Percentiles rank a stretch among this genome's conserved stretches.
Evolutionary conservation across 2,797 vertebrate species (phyloP).

Genomic region (Leptatherina wallacei): DNA sequence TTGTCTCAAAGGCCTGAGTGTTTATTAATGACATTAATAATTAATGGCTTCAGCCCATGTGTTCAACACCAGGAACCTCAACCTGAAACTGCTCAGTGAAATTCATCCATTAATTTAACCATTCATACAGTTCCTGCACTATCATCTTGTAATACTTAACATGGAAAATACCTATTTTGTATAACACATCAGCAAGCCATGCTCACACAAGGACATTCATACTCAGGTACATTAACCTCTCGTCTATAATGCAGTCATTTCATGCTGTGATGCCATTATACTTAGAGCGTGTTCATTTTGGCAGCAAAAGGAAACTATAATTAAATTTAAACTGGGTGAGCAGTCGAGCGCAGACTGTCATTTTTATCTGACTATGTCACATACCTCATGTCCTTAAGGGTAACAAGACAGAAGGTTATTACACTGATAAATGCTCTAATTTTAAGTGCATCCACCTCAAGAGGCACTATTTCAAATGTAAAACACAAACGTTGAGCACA

Average conservation of each 20-base stretch:
- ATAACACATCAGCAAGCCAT: slow-evolving; percentile 22
- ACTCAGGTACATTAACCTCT: slow-evolving; percentile 28
- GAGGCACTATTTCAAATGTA: slow-evolving; percentile 19
- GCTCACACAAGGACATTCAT: slow-evolving; percentile 5
- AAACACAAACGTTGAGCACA: neutral
- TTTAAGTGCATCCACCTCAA: slow-evolving; percentile 13
- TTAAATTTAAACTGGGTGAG: slow-evolving; percentile 48
- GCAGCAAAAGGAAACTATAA: slow-evolving; percentile 46
- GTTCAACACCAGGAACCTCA: neutral
- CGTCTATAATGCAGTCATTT: slow-evolving; percentile 27
- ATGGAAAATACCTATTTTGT: slow-evolving; percentile 14
- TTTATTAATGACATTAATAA: slow-evolving; percentile 19
- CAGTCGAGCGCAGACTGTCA: slow-evolving; percentile 33
- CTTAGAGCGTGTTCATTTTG: slow-evolving; percentile 51
- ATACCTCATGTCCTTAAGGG: slow-evolving; percentile 34
- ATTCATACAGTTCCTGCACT: slow-evolving; percentile 11
- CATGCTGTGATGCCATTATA: slow-evolving; percentile 58
- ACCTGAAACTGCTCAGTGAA: slow-evolving; percentile 5
- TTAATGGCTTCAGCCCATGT: slow-evolving; percentile 6
- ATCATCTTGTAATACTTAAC: neutral
- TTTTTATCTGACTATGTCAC: slow-evolving; percentile 39
- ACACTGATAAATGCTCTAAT: slow-evolving; percentile 37
- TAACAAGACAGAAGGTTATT: slow-evolving; percentile 31
- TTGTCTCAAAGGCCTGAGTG: slow-evolving; percentile 17
- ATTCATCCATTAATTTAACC: slow-evolving; percentile 16